Conservation (phyloP, 1,140 invertebrate genomes). For the Diachasmimorpha longicaudata region DNA sequence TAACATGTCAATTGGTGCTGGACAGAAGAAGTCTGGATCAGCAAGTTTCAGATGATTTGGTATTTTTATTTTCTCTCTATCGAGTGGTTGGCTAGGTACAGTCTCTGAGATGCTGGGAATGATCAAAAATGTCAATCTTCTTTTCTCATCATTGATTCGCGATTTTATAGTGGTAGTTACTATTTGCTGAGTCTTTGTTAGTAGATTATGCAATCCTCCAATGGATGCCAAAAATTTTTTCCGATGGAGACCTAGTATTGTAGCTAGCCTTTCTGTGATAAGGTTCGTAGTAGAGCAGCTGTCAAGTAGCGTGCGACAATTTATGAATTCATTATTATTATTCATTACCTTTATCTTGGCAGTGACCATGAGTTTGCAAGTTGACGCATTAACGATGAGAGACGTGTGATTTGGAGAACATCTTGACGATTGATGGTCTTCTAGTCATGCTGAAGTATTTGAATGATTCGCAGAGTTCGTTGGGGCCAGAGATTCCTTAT, state of each 20-base stretch:
- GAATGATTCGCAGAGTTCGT: too few relatives aligned
- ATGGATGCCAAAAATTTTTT: not conserved
- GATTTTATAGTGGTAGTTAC: not conserved
- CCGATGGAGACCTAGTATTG: not conserved
- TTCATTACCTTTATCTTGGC: not conserved
- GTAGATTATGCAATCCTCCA: not conserved
- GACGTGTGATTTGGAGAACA: not conserved
- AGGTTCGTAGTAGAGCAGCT: not conserved
- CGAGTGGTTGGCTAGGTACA: not conserved
- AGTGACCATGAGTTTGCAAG: not conserved
- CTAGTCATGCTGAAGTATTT: not conserved
- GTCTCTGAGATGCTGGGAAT: not conserved
- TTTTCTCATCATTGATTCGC: not conserved
- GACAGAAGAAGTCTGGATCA: slow-evolving; percentile 32
- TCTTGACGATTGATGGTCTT: not conserved
- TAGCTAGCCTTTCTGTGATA: not conserved
- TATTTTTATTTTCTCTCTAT: not conserved
- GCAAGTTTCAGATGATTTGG: slow-evolving; percentile 15
- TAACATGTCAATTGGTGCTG: slow-evolving; percentile 28
- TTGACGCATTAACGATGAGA: not conserved
- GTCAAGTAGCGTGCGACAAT: not conserved
- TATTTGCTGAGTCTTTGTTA: not conserved
- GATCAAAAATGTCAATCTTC: not conserved
- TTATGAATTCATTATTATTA: not conserved
- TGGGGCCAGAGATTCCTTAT: too few relatives aligned